phyloP scores from a whole-genome alignment of 2,888 invertebrate genomes.

The Chamaedrilus cognettii region DNA sequence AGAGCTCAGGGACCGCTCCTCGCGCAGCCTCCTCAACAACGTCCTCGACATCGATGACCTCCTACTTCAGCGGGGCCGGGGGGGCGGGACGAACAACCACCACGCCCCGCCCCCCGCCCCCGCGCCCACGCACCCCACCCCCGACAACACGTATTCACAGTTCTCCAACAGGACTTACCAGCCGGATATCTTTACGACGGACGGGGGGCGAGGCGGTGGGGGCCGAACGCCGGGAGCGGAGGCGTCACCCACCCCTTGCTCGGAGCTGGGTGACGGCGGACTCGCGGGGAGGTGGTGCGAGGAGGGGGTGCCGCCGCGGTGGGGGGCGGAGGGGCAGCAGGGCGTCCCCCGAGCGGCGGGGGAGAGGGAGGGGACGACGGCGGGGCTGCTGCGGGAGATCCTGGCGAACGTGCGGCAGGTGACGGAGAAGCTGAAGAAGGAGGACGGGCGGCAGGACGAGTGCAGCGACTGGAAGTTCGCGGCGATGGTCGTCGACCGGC shows the following conservation, averaged over 20 bases:
- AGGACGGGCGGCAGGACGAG: slow-evolving; percentile 90
- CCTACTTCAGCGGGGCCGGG: slow-evolving; percentile 36
- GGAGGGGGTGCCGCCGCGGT: no score
- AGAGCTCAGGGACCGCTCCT: slow-evolving; percentile 77
- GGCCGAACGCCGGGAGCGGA: no score
- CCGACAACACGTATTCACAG: not conserved
- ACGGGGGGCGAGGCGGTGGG: not conserved
- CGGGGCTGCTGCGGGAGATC: slow-evolving; percentile 86
- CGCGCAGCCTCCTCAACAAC: slow-evolving; percentile 93
- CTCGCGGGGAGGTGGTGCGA: not conserved
- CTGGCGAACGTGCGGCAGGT: slow-evolving; percentile 92
- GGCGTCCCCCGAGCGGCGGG: no score
- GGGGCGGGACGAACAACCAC: not conserved
- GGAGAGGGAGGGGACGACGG: no score
- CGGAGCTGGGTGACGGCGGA: not conserved
- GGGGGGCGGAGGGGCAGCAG: no score
- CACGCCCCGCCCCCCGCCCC: not conserved
- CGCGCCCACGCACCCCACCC: not conserved
- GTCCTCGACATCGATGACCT: slow-evolving; percentile 97
- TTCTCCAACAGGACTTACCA: not conserved
- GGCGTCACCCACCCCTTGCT: not conserved
- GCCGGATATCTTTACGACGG: not conserved
- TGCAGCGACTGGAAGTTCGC: slow-evolving; percentile 99
- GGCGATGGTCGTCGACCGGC: slow-evolving; percentile 97
- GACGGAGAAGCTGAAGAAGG: slow-evolving; percentile 91